These are phyloP conservation scores for Rana temporaria DNA, from an alignment of 2,113 vertebrate genomes.

Conservation along the genomic window DNA sequence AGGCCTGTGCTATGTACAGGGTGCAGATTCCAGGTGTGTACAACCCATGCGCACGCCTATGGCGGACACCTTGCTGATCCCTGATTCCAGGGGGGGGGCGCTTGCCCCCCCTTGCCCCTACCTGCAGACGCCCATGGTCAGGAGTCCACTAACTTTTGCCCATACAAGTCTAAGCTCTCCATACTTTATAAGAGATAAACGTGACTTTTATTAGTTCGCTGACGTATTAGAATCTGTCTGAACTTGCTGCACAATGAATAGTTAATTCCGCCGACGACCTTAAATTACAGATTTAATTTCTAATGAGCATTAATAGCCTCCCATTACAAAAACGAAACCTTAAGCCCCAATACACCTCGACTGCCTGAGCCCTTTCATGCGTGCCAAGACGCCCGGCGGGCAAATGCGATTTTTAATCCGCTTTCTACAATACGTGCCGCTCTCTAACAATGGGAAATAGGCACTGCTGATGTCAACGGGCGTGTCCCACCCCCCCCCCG, in stretches of 20 bases:
- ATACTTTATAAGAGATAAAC: too few relatives aligned
- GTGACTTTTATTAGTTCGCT: too few relatives aligned
- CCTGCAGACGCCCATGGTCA: too few relatives aligned
- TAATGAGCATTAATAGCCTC: slow-evolving; percentile 33
- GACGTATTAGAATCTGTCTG: neutral
- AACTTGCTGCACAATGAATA: neutral
- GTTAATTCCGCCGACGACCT: too few relatives aligned
- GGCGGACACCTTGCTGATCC: too few relatives aligned
- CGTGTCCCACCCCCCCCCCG: neutral
- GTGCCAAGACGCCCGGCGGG: neutral
- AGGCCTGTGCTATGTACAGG: too few relatives aligned
- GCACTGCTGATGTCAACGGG: neutral
- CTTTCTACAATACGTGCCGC: neutral
- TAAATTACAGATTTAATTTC: neutral
- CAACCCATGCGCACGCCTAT: too few relatives aligned
- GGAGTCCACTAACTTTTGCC: neutral
- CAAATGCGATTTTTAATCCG: neutral
- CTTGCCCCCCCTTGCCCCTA: too few relatives aligned
- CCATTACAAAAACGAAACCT: neutral
- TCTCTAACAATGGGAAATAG: neutral
- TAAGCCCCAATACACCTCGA: neutral
- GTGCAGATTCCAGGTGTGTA: too few relatives aligned
- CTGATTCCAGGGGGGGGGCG: too few relatives aligned
- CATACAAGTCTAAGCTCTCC: neutral
- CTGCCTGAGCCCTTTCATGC: neutral